Base-by-base conservation (phyloP, 2,797 vertebrate species). In the Coendou prehensilis region DNA sequence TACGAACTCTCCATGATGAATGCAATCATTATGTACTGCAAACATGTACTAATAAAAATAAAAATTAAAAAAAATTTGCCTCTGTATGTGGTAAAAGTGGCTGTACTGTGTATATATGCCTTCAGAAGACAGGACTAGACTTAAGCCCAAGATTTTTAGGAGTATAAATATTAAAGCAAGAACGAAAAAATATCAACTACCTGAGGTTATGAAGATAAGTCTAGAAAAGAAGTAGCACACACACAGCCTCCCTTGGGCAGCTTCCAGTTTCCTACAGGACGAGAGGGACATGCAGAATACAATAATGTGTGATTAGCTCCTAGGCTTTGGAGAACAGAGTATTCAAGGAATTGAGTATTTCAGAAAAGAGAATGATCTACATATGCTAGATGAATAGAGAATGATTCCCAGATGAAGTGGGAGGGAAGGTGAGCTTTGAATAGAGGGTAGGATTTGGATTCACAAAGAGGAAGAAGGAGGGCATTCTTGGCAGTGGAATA, bases 101-200 rank as follows among this genome's bases (percentile, higher is more conserved):
- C 22, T 45, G 4, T 57, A 57, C 11, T 64, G 10, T 61, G 9
- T 26, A 28, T 50, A 56, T 47, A 56, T 69, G 6, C 10, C 82
- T 50, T 85, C 33, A n/a, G 45, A 92, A 81, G 37, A 96, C 1
- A 85, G 59, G 50, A 63, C 11, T 88, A 87, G 45, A 80, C 11
- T 33, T 59, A 94, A 50, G 17, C 17, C 9, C 61, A 92, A 64
- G 92, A 71, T 33, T 94, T 92, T 92, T 87, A 92, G 61, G 28
- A 91, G 20, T 83, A 88, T 91, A 97, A 93, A 69, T 64, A 94
- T 50, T 90, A 91, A 95, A 95, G 54, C 28, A 80, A 87, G 9
- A 73, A 82, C 63, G 10, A 63, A 81, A 95, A 92, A 96, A 88
- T 69, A 88, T 22, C 81, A 94, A 64, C 87, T 84, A 67, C 15